phyloP scores from a whole-genome alignment of 2,888 invertebrate species.

The Drosophila setosimentum region DNA sequence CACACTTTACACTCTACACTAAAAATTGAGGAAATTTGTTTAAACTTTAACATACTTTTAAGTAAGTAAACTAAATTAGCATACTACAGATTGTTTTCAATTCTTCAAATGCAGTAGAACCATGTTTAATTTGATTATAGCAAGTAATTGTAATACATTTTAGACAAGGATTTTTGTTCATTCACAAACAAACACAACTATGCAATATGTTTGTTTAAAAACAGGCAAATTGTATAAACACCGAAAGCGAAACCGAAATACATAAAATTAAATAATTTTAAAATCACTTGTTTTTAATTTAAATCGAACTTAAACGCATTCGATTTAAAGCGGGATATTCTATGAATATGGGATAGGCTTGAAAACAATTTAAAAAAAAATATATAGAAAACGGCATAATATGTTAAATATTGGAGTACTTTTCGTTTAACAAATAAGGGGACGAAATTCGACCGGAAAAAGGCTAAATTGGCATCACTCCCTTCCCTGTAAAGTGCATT shows the following conservation, averaged over 20 bases:
- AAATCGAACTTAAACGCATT: background rate
- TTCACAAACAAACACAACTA: constrained; percentile 26
- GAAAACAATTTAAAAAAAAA: background rate
- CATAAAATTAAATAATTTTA: constrained; percentile 63
- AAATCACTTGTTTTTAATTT: constrained; percentile 19
- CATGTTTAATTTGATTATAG: constrained; percentile 48
- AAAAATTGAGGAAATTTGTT: constrained; percentile 44
- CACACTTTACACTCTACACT: background rate
- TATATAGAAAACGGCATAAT: background rate
- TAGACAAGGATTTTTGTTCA: constrained; percentile 43
- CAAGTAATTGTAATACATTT: constrained; percentile 55
- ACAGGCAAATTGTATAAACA: constrained; percentile 64
- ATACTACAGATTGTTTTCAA: constrained; percentile 51
- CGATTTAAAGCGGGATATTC: background rate
- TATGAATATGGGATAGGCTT: background rate
- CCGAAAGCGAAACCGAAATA: constrained; percentile 60
- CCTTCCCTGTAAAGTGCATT: no score
- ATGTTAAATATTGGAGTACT: background rate
- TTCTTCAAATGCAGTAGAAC: constrained; percentile 68
- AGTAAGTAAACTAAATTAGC: constrained; percentile 44
- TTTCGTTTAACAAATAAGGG: background rate
- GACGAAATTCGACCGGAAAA: background rate
- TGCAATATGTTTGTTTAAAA: constrained; percentile 54
- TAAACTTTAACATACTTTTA: constrained; percentile 50
- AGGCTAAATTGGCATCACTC: background rate